Conservation (phyloP, 92 coral and sea anemone species). For the Muricea muricata region DNA sequence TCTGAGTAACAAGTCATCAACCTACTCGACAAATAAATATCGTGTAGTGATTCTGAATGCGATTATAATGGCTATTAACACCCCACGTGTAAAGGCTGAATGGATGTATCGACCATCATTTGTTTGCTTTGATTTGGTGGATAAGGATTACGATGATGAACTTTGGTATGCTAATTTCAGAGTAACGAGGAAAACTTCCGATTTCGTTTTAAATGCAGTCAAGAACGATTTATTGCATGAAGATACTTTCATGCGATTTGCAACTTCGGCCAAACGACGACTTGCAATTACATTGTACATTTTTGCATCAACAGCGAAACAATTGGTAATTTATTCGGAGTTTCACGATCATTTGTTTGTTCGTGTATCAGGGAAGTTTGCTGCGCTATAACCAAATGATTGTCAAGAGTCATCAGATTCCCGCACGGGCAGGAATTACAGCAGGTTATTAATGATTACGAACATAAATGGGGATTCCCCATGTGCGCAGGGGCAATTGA, state of each 20-base stretch:
- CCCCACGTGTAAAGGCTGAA: background rate
- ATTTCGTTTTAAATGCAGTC: background rate
- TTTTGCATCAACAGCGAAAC: slow-evolving; percentile 52
- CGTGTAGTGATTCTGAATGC: background rate
- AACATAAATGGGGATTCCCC: slow-evolving; percentile 33
- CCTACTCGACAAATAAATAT: background rate
- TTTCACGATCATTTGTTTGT: slow-evolving; percentile 42
- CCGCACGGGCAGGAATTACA: background rate
- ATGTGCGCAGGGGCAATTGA: slow-evolving; percentile 13
- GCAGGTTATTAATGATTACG: background rate
- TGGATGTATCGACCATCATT: background rate
- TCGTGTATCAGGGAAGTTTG: slow-evolving; percentile 53
- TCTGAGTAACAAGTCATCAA: too few relatives aligned
- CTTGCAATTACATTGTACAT: slow-evolving; percentile 47
- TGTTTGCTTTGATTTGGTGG: background rate
- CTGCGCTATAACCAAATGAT: slow-evolving; percentile 9
- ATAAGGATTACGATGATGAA: slow-evolving; percentile 10
- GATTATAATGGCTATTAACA: background rate
- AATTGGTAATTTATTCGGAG: slow-evolving; percentile 44
- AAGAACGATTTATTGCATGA: slow-evolving; percentile 21
- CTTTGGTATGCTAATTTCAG: slow-evolving; percentile 51
- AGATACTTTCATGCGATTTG: slow-evolving; percentile 55
- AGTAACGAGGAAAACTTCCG: slow-evolving; percentile 16
- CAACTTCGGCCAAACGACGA: slow-evolving; percentile 43
- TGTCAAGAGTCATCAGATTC: background rate